Evolutionary conservation across 2,888 invertebrate genomes (phyloP), one percentile per base, ranked within the genome.

Genomic region (Nemotelus nigrinus): DNA sequence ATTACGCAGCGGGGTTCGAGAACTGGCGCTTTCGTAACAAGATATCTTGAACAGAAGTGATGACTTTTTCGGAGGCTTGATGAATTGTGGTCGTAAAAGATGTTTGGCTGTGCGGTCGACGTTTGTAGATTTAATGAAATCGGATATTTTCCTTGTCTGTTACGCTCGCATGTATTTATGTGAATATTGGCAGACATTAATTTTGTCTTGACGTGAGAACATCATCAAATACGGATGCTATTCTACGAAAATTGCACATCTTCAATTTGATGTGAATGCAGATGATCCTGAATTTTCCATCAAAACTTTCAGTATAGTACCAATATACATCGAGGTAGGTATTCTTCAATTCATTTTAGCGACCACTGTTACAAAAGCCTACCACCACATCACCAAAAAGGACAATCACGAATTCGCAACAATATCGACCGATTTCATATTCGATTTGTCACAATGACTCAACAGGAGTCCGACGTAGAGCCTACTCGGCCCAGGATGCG

Each of bases 21-120:
- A 58, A 50, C 60, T 48, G 74, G 74, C 74, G 74, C 74, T 74
- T 74, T 74, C 74, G 60, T 60, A 48, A 60, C 48, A 39, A 58
- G 44, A 53, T 41, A 57, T 6, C n/a, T 43, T n/a, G 71, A 55
- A 71, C 53, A 71, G 55, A 71, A 71, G 71, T 71, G 71, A 71
- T 71, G 71, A 71, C 71, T 71, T 53, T 71, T 71, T 55, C 55
- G 65, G 65, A 65, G 7, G 4, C 45, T 41, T 47, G 65, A 65
- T 65, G 65, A 65, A 65, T 65, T 65, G 65, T 43, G 41, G 63
- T 57, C 25, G 10, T 57, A 57, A 57, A 25, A 57, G 25, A 57
- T 57, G 57, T 57, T 25, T 10, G 10, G 1, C 25, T 25, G 25
- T 25, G 25, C 25, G 25, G 25, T 25, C 25, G 25, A 25, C 25